Base-by-base conservation (phyloP, 2,113 vertebrate species). In the Brachionichthys hirsutus region DNA sequence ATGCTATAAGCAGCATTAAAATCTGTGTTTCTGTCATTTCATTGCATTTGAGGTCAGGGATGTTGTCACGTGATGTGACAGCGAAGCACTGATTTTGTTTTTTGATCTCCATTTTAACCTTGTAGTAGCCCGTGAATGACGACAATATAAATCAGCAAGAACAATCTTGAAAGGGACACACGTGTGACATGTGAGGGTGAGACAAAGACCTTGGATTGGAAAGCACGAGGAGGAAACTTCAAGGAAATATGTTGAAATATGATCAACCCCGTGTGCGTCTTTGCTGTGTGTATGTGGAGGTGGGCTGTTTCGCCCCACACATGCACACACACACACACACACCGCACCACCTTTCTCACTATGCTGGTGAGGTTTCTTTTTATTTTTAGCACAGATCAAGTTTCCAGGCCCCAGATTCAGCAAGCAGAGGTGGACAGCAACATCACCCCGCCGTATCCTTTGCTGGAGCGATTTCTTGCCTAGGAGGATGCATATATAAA, bases 381-480 rank as follows among this genome's bases (percentile, higher is more conserved):
- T 90, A 89, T 89, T 89, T 91, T 91, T 91, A 91, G 90, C 77
- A n/a, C 80, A 53, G 82, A 83, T 90, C 80, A 42, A 76, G 84
- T 90, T 90, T 89, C 88, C 83, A n/a, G 78, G 71, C 67, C 54
- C 47, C 42, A 17, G 64, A 69, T 61, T 81, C 77, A 77, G 66
- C 80, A 75, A 59, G 65, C 47, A 54, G 54, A 64, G 67, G 75
- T 16, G 22, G 49, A 49, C 73, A 65, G 77, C 63, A 52, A 65
- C 75, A 78, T 73, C 69, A 47, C 70, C 55, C 58, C 20, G n/a
- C 47, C 12, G 49, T 18, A 41, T 62, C 22, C 38, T n/a, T n/a
- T 62, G 22, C 38, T 17, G 44, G 41, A 69, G 62, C 42, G 12
- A 64, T 30, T 10, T 35, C 40, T 61, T 41, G 19, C 34, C 43